A percentile compares a stretch with the other conserved stretches of the same genome.
phyloP scores from a whole-genome alignment of 2,113 vertebrate genomes.

The Antidorcas marsupialis region DNA sequence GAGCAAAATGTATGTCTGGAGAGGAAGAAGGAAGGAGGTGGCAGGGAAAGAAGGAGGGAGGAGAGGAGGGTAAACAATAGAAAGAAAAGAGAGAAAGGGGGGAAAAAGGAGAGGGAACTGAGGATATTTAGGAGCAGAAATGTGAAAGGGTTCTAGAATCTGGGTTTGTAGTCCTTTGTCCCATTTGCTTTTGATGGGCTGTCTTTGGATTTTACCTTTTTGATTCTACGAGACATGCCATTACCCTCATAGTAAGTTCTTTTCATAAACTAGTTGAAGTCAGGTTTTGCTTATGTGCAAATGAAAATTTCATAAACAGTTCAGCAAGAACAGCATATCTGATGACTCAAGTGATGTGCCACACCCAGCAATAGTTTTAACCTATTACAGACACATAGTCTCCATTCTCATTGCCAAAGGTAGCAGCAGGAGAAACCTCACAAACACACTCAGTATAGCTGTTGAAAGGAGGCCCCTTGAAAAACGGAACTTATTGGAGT shows the following conservation, averaged over 20 bases:
- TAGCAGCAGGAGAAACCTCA: not conserved
- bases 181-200: not conserved
- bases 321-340: not conserved
- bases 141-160: not conserved
- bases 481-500: not conserved
- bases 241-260: not conserved
- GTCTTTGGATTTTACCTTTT: not conserved
- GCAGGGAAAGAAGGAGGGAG: no score
- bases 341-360: not conserved
- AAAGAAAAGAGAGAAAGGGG: no score
- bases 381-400: fast-evolving
- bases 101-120: not conserved
- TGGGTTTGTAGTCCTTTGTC: not conserved
- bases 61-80: not conserved
- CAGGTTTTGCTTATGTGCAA: not conserved
- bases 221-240: not conserved
- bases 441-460: not conserved
- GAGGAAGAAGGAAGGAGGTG: not conserved
- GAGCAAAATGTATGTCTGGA: not conserved
- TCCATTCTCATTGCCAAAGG: not conserved
- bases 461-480: not conserved
- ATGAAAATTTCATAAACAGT: not conserved
- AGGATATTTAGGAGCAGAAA: not conserved
- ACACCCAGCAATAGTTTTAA: not conserved
- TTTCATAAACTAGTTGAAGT: not conserved